A percentile compares a stretch with the other conserved stretches of the same genome.
phyloP scores from a whole-genome alignment of 1,140 invertebrate species.

The Druon quercuslanigerum region DNA sequence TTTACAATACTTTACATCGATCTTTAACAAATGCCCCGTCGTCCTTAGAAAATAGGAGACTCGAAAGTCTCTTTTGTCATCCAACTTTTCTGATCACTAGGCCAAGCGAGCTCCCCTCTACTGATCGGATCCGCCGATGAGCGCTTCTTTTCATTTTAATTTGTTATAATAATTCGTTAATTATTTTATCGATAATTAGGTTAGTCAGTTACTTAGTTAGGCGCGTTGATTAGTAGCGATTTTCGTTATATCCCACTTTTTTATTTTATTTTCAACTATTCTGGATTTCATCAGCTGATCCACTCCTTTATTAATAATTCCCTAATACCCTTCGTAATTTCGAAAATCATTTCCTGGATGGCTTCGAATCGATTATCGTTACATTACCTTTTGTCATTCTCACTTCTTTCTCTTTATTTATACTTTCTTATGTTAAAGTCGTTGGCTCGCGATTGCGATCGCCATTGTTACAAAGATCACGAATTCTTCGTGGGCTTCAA shows the following conservation, averaged over 20 bases:
- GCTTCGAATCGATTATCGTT: conserved; percentile 67
- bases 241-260: conserved; percentile 14
- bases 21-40: conserved; percentile 3
- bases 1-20: conserved; percentile 26
- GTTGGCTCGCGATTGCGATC: conserved; percentile 41
- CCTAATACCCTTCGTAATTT: conserved; percentile 34
- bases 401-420: conserved; percentile 38
- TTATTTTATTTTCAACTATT: conserved; percentile 25
- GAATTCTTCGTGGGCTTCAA: not conserved
- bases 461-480: conserved; percentile 12
- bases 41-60: not conserved
- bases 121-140: conserved; percentile 35
- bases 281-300: not conserved
- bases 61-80: not conserved
- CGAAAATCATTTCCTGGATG: conserved; percentile 64
- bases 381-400: conserved; percentile 35
- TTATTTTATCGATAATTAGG: conserved; percentile 44
- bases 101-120: not conserved
- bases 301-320: conserved; percentile 30
- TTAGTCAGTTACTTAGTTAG: conserved; percentile 63
- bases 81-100: conserved; percentile 4
- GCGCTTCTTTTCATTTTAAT: conserved; percentile 16
- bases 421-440: conserved; percentile 62
- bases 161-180: conserved; percentile 46
- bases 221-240: conserved; percentile 56